These are phyloP conservation scores for Oscheius myriophilus DNA, from an alignment of 2,888 invertebrate species.

Conservation along the genomic window DNA sequence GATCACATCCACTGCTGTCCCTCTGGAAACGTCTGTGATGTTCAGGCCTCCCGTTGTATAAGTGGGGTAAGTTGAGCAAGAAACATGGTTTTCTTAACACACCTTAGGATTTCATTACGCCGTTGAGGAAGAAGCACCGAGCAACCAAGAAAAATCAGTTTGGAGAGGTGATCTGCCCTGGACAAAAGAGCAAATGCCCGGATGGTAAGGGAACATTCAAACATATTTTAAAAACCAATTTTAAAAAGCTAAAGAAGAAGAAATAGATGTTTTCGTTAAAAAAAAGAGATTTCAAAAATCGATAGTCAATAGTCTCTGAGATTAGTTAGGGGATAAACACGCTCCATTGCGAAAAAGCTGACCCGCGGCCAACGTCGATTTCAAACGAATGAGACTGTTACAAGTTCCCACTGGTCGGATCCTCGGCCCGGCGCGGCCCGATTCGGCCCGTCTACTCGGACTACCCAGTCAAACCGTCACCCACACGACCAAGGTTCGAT, in stretches of 20 bases:
- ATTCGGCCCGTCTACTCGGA: too few species aligned
- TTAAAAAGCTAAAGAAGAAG: not conserved
- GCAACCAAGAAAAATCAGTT: conserved; percentile 11
- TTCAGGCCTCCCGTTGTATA: conserved; percentile 40
- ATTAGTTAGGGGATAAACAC: too few species aligned
- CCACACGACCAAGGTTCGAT: too few species aligned
- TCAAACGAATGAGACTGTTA: too few species aligned
- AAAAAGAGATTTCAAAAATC: too few species aligned
- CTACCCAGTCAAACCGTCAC: too few species aligned
- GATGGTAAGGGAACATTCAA: conserved; percentile 1
- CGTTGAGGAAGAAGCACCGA: conserved; percentile 15
- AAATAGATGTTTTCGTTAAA: not conserved
- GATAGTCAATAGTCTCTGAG: too few species aligned
- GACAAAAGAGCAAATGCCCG: conserved; percentile 34
- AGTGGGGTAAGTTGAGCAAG: conserved; percentile 7
- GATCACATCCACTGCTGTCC: conserved; percentile 57
- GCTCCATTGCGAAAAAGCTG: too few species aligned
- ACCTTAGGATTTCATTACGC: conserved; percentile 9
- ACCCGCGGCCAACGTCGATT: too few species aligned
- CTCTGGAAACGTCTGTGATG: conserved; percentile 46
- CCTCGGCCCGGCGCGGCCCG: too few species aligned
- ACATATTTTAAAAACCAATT: not conserved
- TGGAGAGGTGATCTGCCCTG: conserved; percentile 39
- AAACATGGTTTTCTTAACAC: not conserved
- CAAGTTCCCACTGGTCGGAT: too few species aligned